Conservation (phyloP, 2,797 vertebrate genomes). For the Hyperoplus lanceolatus region DNA sequence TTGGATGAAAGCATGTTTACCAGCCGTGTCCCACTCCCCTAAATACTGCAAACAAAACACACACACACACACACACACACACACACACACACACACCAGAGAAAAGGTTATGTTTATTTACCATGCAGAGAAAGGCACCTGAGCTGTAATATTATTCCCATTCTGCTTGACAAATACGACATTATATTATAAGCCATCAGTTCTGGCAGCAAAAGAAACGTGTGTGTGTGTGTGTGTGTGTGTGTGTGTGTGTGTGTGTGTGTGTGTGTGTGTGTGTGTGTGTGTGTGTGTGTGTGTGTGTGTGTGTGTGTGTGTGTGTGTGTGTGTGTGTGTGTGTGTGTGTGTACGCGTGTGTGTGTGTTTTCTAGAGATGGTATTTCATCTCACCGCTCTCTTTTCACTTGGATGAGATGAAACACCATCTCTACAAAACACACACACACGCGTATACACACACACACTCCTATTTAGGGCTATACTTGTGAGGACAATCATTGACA, state of each 20-base stretch:
- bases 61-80: no score
- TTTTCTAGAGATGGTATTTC: neutral
- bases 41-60: conserved; percentile 2
- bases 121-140: conserved; percentile 12
- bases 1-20: conserved; percentile 45
- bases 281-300: no score
- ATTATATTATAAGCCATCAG: neutral
- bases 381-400: conserved; percentile 5
- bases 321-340: no score
- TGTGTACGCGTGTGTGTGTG: no score
- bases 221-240: neutral
- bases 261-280: no score
- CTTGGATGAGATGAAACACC: no score
- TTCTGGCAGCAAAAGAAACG: neutral
- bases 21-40: conserved; percentile 13
- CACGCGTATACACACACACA: neutral
- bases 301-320: no score
- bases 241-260: no score
- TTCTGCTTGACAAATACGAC: conserved; percentile 19
- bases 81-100: neutral
- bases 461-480: no score
- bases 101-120: conserved; percentile 13
- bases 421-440: no score
- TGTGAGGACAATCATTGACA: no score
- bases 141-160: conserved; percentile 13